Evolutionary conservation across 2,113 vertebrate species (phyloP).

Genomic region (Channa argus): DNA sequence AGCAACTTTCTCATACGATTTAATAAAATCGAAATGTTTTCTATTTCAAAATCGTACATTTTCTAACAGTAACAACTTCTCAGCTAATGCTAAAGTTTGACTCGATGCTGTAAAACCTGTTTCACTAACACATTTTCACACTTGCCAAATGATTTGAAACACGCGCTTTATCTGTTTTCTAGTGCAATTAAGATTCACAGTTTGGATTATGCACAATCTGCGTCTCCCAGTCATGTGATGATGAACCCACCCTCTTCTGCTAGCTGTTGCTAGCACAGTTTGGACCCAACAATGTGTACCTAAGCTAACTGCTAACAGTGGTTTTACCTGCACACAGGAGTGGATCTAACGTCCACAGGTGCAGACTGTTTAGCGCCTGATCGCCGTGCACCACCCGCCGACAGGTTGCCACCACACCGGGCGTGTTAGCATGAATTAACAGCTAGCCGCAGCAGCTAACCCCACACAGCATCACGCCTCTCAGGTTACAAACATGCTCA

Average conservation of each 20-base stretch:
- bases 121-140: no score
- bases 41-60: no score
- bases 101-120: no score
- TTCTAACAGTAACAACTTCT: no score
- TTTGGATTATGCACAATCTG: background rate
- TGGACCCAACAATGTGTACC: background rate
- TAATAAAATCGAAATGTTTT: no score
- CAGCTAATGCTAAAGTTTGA: no score
- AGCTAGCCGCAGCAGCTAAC: conserved; percentile 48
- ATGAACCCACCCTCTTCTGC: conserved; percentile 1
- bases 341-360: conserved; percentile 34
- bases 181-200: background rate
- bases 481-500: background rate
- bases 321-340: background rate
- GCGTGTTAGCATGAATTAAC: background rate
- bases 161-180: no score
- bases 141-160: no score
- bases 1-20: no score
- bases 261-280: conserved; percentile 21
- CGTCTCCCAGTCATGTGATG: conserved; percentile 23
- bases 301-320: background rate
- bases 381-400: conserved; percentile 7
- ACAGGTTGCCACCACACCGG: conserved; percentile 5
- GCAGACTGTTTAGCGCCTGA: background rate
- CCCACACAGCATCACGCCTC: background rate